Evolutionary conservation across 2,888 invertebrate genomes (phyloP).

Genomic region (Drosophila trichaetosa): DNA sequence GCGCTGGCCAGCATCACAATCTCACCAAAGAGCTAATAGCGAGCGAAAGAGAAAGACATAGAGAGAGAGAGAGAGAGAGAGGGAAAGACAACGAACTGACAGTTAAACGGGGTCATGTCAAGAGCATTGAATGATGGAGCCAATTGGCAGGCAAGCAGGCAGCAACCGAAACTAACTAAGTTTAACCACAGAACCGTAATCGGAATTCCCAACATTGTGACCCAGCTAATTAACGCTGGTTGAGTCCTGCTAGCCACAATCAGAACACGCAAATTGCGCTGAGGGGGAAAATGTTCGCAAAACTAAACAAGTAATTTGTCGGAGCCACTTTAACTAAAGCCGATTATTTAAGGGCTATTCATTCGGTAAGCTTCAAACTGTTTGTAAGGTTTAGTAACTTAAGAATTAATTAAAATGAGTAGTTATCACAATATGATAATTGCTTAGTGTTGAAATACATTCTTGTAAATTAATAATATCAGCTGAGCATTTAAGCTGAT

Average conservation of each 20-base stretch:
- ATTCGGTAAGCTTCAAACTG: slow-evolving; percentile 8
- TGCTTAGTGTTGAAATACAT: background rate
- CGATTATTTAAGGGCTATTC: background rate
- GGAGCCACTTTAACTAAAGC: slow-evolving; percentile 1
- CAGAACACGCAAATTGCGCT: slow-evolving; percentile 24
- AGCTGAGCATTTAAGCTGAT: background rate
- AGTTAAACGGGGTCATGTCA: slow-evolving; percentile 34
- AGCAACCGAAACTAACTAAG: slow-evolving; percentile 11
- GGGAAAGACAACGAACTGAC: background rate
- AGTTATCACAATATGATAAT: background rate
- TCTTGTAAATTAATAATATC: background rate
- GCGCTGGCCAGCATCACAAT: slow-evolving; percentile 91
- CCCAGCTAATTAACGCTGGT: slow-evolving; percentile 49
- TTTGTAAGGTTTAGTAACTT: background rate
- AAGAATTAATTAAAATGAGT: background rate
- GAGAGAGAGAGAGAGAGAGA: background rate
- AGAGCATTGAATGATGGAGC: slow-evolving; percentile 40
- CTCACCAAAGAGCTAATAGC: slow-evolving; percentile 90
- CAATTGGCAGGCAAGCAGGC: slow-evolving; percentile 33
- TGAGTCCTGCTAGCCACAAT: slow-evolving; percentile 13
- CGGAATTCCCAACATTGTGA: slow-evolving; percentile 48
- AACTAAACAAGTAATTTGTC: slow-evolving; percentile 31
- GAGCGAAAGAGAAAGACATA: slow-evolving; percentile 2
- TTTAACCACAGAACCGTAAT: slow-evolving; percentile 42
- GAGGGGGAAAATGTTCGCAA: slow-evolving; percentile 15